Percentiles rank a stretch among this genome's conserved stretches.
These are phyloP conservation scores for Porites divaricata DNA, from an alignment of 92 coral and sea anemone genomes.

Conservation along the genomic window DNA sequence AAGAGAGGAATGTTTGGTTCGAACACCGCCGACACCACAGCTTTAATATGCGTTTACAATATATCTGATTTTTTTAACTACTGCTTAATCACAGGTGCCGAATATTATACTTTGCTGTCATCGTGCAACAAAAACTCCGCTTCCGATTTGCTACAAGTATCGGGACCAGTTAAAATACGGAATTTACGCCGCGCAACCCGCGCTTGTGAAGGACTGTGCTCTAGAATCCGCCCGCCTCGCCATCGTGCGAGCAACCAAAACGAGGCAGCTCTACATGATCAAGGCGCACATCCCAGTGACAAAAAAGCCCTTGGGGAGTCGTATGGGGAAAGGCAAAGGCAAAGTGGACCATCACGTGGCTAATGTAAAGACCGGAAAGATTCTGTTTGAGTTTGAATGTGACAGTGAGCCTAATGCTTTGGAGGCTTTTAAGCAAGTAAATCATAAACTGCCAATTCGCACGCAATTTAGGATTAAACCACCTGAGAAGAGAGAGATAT, in stretches of 20 bases:
- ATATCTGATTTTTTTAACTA: neutral
- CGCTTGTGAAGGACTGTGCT: conserved; percentile 87
- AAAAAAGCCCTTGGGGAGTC: conserved; percentile 93
- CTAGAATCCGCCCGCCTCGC: conserved; percentile 93
- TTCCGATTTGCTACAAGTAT: conserved; percentile 83
- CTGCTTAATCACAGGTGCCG: conserved; percentile 15
- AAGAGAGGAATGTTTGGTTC: too few species aligned
- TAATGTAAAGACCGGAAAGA: conserved; percentile 90
- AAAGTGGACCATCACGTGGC: conserved; percentile 94
- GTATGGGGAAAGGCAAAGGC: conserved; percentile 99
- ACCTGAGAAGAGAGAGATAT: conserved; percentile 74
- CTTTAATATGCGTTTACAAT: too few species aligned
- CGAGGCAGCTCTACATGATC: conserved; percentile 83
- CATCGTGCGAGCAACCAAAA: conserved; percentile 88
- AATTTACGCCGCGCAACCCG: conserved; percentile 91
- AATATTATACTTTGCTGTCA: conserved; percentile 30
- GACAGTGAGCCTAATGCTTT: conserved; percentile 89
- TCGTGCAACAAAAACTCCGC: conserved; percentile 55
- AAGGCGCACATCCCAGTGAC: conserved; percentile 91
- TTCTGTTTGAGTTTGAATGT: conserved; percentile 92
- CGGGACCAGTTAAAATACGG: conserved; percentile 89
- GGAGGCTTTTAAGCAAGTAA: conserved; percentile 91
- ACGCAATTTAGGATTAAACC: conserved; percentile 92
- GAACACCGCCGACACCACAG: too few species aligned
- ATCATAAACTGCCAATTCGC: conserved; percentile 86